These are phyloP conservation scores for Trichechus manatus DNA, from an alignment of 2,113 vertebrate species.

Conservation along the genomic window DNA sequence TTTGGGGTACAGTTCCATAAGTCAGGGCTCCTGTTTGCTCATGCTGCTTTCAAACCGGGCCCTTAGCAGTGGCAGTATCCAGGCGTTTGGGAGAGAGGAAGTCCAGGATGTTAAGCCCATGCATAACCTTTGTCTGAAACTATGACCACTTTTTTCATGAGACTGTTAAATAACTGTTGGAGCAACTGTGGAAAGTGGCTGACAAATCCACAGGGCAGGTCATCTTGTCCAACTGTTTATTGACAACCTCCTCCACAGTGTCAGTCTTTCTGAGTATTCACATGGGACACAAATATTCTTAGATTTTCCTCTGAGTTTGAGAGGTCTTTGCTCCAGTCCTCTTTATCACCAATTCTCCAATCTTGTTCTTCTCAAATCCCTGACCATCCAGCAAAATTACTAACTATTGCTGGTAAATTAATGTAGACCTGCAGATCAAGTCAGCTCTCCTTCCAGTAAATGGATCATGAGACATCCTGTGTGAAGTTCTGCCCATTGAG, in stretches of 20 bases:
- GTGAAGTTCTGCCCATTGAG: background rate
- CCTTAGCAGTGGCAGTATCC: background rate
- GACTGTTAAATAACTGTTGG: background rate
- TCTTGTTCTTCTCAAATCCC: background rate
- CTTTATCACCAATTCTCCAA: background rate
- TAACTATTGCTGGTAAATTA: conserved; percentile 10
- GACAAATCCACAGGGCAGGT: background rate
- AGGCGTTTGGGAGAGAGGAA: background rate
- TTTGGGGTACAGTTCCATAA: background rate
- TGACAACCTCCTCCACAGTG: background rate
- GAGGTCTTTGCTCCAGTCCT: background rate
- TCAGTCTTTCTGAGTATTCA: background rate
- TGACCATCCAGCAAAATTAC: background rate
- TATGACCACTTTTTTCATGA: background rate
- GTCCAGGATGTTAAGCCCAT: background rate
- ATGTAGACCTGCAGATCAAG: background rate
- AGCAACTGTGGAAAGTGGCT: background rate
- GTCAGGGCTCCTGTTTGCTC: conserved; percentile 22
- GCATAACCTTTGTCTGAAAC: background rate
- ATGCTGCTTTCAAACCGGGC: conserved; percentile 24
- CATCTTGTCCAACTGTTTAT: background rate
- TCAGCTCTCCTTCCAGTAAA: background rate
- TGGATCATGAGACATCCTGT: background rate
- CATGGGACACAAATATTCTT: background rate
- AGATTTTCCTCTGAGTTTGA: background rate